Base-by-base conservation (phyloP, 2,797 vertebrate genomes). In the Lutjanus argentimaculatus region DNA sequence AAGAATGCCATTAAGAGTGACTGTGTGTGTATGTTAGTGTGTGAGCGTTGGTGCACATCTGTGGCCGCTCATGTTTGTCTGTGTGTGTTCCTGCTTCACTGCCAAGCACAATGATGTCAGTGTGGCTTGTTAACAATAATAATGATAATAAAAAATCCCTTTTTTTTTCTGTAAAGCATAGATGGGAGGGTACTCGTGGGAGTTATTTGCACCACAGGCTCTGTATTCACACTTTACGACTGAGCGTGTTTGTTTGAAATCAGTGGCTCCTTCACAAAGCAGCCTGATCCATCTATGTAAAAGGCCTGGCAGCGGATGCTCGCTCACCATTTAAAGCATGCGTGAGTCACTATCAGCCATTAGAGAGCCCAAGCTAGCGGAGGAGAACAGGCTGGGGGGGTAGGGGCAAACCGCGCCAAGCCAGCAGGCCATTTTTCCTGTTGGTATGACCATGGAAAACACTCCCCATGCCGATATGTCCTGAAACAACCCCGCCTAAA, bases 311-410 rank as follows among this genome's bases (percentile, higher is more conserved):
- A 8, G 19, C 51, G 59, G 62, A 83, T 66, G 45, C 72, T 66
- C 12, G 1, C 69, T 80, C 67, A 61, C 58, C 72, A 79, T 88
- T 85, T 80, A 87, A 84, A 87, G 80, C 76, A 22, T 25, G 71
- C 19, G 65, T 88, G 90, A 92, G 88, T 91, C 90, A 85, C 85
- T 77, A 36, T 69, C 67, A 73, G 76, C 78, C 83, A 71, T 88
- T 75, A 83, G 45, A 67, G 62, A 61, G 61, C 63, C 53, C 11
- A 13, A 65, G 79, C 66, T 71, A 48, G 40, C 42, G 19, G 22
- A 74, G 82, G 40, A 65, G 79, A 79, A 64, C 62, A 51, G 57
- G 57, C 63, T 22, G 65, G 78, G 49, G 65, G 79, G 80, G 77
- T 43, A 48, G 53, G n/a, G 56, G 22, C 65, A 48, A 72, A 59